Evolutionary conservation across 2,888 invertebrate genomes (phyloP).

Genomic region (Sialis lutaria): DNA sequence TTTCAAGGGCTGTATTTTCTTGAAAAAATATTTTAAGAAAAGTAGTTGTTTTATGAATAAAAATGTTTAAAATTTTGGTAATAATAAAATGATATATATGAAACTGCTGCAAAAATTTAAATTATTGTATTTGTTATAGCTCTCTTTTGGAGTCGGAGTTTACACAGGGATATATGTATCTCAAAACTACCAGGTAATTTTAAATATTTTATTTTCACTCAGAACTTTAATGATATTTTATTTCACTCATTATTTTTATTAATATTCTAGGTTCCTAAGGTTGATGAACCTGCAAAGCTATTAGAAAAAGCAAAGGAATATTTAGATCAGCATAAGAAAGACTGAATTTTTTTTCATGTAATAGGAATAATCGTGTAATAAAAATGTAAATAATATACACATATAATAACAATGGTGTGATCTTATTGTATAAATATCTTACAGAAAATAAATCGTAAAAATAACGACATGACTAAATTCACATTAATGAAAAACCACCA

Average conservation of each 20-base stretch:
- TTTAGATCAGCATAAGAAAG: slow-evolving; percentile 46
- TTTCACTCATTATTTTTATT: background rate
- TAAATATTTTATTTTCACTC: too few relatives aligned
- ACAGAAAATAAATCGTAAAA: slow-evolving; percentile 15
- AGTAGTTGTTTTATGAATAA: background rate
- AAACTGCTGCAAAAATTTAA: slow-evolving; percentile 6
- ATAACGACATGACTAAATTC: slow-evolving; percentile 13
- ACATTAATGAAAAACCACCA: slow-evolving; percentile 54
- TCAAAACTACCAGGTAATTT: slow-evolving; percentile 57
- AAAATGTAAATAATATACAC: slow-evolving; percentile 14
- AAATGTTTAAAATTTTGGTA: slow-evolving; percentile 3
- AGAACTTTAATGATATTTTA: background rate
- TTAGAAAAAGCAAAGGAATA: slow-evolving; percentile 51
- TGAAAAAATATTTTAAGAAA: too few relatives aligned
- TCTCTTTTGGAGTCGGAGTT: slow-evolving; percentile 47
- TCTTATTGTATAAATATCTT: slow-evolving; percentile 12
- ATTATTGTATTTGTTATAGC: slow-evolving; percentile 26
- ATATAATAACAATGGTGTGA: slow-evolving; percentile 6
- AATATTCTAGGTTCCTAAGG: slow-evolving; percentile 53
- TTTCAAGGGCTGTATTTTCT: too few relatives aligned
- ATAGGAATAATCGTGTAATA: slow-evolving; percentile 9
- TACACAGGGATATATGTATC: slow-evolving; percentile 56
- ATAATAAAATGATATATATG: background rate
- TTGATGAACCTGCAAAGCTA: slow-evolving; percentile 64
- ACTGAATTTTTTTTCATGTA: slow-evolving; percentile 19